These are phyloP conservation scores for Tragelaphus strepsiceros DNA, from an alignment of 2,113 vertebrate species.

Conservation along the genomic window DNA sequence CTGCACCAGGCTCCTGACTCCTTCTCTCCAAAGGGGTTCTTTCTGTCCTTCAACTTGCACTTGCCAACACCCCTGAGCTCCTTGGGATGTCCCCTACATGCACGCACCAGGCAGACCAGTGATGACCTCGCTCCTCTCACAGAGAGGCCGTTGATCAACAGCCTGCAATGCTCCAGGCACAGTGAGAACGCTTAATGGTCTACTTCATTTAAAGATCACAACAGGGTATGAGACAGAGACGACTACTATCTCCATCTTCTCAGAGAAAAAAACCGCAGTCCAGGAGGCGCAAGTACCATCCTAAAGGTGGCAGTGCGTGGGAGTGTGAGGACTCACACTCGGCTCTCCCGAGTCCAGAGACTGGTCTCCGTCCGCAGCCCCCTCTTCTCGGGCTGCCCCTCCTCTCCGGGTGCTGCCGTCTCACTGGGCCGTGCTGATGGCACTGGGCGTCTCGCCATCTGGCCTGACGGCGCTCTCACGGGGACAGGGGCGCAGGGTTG, in stretches of 20 bases:
- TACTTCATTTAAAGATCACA: neutral
- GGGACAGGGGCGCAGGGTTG: neutral
- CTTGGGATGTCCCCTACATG: accelerated
- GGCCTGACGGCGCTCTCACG: neutral
- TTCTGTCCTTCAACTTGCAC: neutral
- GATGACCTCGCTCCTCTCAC: accelerated
- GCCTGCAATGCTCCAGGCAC: neutral
- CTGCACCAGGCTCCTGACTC: neutral
- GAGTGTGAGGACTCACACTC: neutral
- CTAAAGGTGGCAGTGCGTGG: too few species aligned
- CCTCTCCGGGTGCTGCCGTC: neutral
- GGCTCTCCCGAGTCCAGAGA: neutral
- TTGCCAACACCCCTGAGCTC: neutral
- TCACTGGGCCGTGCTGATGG: neutral
- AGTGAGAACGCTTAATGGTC: neutral
- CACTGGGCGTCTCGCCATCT: accelerated
- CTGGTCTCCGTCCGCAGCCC: neutral
- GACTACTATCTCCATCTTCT: neutral
- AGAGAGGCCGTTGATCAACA: neutral
- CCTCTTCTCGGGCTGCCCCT: accelerated
- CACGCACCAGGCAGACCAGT: neutral
- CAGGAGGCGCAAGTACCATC: neutral
- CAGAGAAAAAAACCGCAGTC: neutral
- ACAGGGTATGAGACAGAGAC: neutral
- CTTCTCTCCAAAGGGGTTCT: neutral